These are phyloP conservation scores for Drosophila atroscutellata DNA, from an alignment of 2,888 invertebrate species.

Conservation along the genomic window DNA sequence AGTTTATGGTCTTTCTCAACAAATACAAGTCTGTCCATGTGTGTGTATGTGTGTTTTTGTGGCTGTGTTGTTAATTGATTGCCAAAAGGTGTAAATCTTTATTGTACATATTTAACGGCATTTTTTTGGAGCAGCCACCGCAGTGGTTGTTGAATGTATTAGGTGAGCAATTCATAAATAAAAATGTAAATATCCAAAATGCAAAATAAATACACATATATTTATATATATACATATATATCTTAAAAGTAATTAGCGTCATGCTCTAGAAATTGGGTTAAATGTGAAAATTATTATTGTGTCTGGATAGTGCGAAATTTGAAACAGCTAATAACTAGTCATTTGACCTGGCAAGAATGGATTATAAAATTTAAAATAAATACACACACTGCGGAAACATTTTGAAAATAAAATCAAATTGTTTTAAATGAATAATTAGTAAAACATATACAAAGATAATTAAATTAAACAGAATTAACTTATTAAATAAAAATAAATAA, in stretches of 20 bases:
- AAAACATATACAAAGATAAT: neutral
- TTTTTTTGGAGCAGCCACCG: conserved; percentile 60
- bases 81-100: conserved; percentile 52
- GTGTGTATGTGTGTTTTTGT: conserved; percentile 15
- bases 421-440: neutral
- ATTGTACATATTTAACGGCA: conserved; percentile 67
- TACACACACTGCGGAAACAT: conserved; percentile 14
- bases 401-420: neutral
- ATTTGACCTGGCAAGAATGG: conserved; percentile 25
- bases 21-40: conserved; percentile 4
- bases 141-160: conserved; percentile 34
- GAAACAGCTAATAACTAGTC: conserved; percentile 4
- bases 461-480: neutral
- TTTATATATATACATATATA: conserved; percentile 19
- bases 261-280: conserved; percentile 77
- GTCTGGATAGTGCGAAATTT: conserved; percentile 42
- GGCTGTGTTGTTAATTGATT: conserved; percentile 73
- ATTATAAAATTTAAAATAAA: neutral
- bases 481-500: neutral
- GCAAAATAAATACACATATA: conserved; percentile 10
- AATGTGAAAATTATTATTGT: conserved; percentile 59
- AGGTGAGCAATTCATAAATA: conserved; percentile 56
- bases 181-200: conserved; percentile 32
- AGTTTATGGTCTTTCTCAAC: conserved; percentile 17
- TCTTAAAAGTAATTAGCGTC: conserved; percentile 73